Conservation (phyloP, 2,888 invertebrate genomes). For the Tineola bisselliella region DNA sequence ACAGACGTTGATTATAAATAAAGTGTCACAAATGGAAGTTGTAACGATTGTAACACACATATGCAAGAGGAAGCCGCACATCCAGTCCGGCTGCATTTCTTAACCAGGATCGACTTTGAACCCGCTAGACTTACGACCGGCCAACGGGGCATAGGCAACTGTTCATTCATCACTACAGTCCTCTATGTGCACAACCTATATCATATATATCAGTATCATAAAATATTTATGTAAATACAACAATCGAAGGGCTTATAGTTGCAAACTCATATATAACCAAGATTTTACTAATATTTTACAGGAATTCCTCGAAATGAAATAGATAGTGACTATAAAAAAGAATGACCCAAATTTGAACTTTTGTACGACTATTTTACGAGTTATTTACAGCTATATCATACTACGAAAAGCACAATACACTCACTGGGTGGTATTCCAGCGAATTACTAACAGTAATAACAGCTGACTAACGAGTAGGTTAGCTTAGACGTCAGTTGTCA, state of each 20-base stretch:
- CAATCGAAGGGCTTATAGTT: background rate
- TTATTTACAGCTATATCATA: conserved; percentile 7
- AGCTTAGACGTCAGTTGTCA: conserved; percentile 12
- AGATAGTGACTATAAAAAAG: conserved; percentile 5
- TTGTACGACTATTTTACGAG: background rate
- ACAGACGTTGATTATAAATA: background rate
- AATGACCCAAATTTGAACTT: background rate
- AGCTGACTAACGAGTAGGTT: conserved; percentile 8
- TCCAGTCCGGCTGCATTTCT: conserved; percentile 41
- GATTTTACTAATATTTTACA: background rate
- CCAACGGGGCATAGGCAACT: conserved; percentile 18
- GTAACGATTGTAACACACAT: conserved; percentile 29
- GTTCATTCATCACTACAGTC: conserved; percentile 18
- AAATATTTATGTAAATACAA: background rate
- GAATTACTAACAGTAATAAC: conserved; percentile 12
- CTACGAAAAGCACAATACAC: conserved; percentile 1
- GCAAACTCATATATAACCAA: background rate
- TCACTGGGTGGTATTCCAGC: conserved; percentile 12
- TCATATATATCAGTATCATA: background rate
- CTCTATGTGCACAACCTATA: background rate
- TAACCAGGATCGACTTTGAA: conserved; percentile 28
- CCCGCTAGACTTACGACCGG: conserved; percentile 24
- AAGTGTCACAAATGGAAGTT: background rate
- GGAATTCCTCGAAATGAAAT: background rate
- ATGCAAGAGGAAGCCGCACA: conserved; percentile 26